A percentile compares a stretch with the other conserved stretches of the same genome.
These are phyloP conservation scores for Cirrhinus mrigala DNA, from an alignment of 2,797 vertebrate species.

Conservation along the genomic window DNA sequence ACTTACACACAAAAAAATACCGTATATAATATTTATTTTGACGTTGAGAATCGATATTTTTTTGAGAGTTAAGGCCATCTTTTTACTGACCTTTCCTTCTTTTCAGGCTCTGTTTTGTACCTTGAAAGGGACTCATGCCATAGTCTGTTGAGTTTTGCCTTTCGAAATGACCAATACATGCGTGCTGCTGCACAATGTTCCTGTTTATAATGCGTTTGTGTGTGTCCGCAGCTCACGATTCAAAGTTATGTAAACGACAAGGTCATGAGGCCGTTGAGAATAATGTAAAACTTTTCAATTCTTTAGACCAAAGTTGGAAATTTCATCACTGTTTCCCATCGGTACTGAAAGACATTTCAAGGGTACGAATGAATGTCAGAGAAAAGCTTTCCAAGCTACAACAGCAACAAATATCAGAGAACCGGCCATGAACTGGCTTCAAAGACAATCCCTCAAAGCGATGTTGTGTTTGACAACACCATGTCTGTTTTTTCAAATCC, in stretches of 20 bases:
- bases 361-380: conserved; percentile 75
- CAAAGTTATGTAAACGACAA: conserved; percentile 3
- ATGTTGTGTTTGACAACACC: conserved; percentile 30
- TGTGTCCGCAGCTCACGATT: neutral
- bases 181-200: neutral
- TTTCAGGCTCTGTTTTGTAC: neutral
- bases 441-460: conserved; percentile 42
- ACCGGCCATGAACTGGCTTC: conserved; percentile 39
- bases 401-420: conserved; percentile 27
- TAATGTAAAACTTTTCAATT: neutral
- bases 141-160: neutral
- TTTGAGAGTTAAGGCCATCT: neutral
- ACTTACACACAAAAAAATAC: no score
- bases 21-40: no score
- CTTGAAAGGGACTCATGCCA: neutral
- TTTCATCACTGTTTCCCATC: conserved; percentile 68
- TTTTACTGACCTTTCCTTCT: neutral
- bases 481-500: conserved; percentile 20
- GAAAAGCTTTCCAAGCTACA: conserved; percentile 42
- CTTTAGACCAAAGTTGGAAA: conserved; percentile 57
- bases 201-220: neutral
- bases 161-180: neutral
- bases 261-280: neutral
- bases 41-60: neutral
- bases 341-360: conserved; percentile 68